These are phyloP conservation scores for Fulmarus glacialis DNA, from an alignment of 2,113 vertebrate species.

Conservation along the genomic window DNA sequence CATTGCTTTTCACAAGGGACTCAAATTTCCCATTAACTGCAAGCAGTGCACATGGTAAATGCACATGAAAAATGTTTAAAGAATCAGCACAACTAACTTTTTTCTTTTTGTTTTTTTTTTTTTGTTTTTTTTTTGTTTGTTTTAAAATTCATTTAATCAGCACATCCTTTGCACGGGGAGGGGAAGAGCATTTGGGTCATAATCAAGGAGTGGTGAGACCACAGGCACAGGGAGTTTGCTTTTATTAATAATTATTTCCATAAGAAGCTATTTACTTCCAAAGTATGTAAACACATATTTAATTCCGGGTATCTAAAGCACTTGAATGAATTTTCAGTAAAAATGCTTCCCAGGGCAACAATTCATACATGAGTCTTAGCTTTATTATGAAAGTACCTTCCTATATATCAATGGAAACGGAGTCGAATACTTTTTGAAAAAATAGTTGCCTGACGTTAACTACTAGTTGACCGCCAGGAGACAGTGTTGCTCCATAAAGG, in stretches of 20 bases:
- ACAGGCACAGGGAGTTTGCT: neutral
- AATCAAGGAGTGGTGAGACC: neutral
- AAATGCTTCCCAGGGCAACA: neutral
- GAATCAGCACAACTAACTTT: neutral
- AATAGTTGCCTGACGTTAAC: neutral
- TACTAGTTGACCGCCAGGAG: conserved; percentile 6
- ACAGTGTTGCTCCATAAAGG: neutral
- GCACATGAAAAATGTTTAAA: neutral
- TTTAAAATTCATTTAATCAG: neutral
- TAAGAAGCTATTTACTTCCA: neutral
- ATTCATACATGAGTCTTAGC: neutral
- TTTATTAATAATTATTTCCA: neutral
- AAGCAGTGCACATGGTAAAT: neutral
- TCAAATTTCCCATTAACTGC: neutral
- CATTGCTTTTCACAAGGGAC: neutral
- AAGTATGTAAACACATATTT: neutral
- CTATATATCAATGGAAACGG: neutral
- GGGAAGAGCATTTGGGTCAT: neutral
- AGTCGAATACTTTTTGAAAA: neutral
- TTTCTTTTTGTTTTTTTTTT: rapidly evolving
- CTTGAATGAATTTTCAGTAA: neutral
- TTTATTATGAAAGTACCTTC: neutral
- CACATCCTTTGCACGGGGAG: neutral
- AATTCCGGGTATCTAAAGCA: neutral
- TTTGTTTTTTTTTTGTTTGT: rapidly evolving